A percentile compares a stretch with the other conserved stretches of the same genome.
phyloP scores from a whole-genome alignment of 2,797 vertebrate species.

The Taeniopygia guttata region DNA sequence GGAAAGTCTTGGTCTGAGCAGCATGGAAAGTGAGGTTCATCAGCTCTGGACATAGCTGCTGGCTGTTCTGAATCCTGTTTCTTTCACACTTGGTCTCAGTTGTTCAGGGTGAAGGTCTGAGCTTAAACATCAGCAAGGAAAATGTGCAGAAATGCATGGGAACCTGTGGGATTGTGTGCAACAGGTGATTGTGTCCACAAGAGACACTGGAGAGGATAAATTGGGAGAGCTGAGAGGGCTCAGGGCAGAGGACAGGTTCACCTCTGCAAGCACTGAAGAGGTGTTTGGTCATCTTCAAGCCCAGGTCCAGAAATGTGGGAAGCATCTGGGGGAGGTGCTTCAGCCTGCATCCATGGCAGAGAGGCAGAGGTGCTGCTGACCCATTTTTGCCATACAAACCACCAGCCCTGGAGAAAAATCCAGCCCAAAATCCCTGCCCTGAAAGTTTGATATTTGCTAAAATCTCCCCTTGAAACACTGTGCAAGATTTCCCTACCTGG shows the following conservation, averaged over 20 bases:
- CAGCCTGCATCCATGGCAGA: background rate
- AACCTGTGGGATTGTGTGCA: fast-evolving
- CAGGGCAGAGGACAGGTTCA: background rate
- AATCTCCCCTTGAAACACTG: background rate
- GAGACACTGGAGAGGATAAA: background rate
- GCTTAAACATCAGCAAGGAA: background rate
- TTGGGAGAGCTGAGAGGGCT: background rate
- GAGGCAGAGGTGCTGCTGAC: background rate
- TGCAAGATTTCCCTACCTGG: background rate
- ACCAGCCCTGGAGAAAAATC: background rate
- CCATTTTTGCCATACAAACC: background rate
- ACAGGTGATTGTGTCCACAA: fast-evolving
- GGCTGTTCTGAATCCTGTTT: background rate
- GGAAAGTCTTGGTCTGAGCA: background rate
- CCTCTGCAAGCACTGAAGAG: background rate
- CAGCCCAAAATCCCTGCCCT: background rate
- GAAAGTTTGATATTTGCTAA: background rate
- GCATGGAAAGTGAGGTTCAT: background rate
- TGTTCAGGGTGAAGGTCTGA: background rate
- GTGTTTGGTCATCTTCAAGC: background rate
- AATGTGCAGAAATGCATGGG: background rate
- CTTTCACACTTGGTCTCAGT: background rate
- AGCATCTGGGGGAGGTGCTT: background rate
- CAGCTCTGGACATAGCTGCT: background rate
- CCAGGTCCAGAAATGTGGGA: background rate